Base-by-base conservation (phyloP, 2,888 invertebrate species). In the Aquatica leii region DNA sequence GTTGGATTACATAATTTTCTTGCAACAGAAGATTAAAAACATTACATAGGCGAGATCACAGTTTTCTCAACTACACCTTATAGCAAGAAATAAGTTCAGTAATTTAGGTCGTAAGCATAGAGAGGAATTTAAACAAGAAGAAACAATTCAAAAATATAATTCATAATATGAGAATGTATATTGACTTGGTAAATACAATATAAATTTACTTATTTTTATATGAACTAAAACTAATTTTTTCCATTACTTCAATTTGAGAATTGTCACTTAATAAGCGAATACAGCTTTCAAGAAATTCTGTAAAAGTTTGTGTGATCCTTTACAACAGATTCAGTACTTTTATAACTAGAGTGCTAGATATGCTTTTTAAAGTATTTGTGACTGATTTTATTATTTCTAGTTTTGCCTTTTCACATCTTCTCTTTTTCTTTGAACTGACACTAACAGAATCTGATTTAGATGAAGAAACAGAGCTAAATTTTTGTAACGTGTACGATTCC, bases 1-100 rank as follows among this genome's bases (percentile, higher is more conserved):
- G 31, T 31, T 31, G 31, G 5, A 58, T 58, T 58, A 58, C 20
- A 37, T 49, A 56, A 49, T 51, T 53, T 59, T 41, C 43, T 59
- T 51, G 43, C 43, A 59, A 46, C 59, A 43, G 40, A 35, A 21
- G 43, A 49, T 58, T 50, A 58, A 40, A 53, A 48, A 17, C 34
- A 41, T 41, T 41, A 41, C 54, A 53, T 31, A 31, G 31, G 9
- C n/a, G n/a, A n/a, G n/a, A n/a, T n/a, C n/a, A n/a, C n/a, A n/a
- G n/a, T 31, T 9, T 31, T 31, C 5, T 9, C 31, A 4, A 31
- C 31, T 6, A 31, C 31, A 31, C 5, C 31, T 31, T 31, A 31
- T 31, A 31, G 31, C 31, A 31, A 9, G 31, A 31, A 31, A 31
- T 31, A 31, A 31, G 9, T 31, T 9, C 31, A 31, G 31, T 31